These are phyloP conservation scores for Carassius gibelio DNA, from an alignment of 2,113 vertebrate species.

Conservation along the genomic window DNA sequence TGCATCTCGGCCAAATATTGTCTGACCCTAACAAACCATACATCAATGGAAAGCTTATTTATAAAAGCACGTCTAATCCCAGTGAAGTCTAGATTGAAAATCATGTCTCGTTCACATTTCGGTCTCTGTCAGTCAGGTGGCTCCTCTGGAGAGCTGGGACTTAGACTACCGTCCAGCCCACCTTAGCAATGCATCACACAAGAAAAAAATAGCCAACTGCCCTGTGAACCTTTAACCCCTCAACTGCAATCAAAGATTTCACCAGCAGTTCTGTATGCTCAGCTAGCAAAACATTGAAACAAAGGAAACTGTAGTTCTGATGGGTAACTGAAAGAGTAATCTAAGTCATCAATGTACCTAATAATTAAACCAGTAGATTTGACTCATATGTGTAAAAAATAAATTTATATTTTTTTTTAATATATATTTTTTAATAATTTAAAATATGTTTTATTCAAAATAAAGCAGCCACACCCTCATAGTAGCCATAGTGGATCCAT, in stretches of 20 bases:
- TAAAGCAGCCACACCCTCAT: too few relatives aligned
- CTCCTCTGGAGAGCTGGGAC: slow-evolving; percentile 59
- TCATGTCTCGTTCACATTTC: slow-evolving; percentile 52
- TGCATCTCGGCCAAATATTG: too few relatives aligned
- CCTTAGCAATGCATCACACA: neutral
- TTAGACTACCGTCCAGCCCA: slow-evolving; percentile 10
- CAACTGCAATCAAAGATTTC: neutral
- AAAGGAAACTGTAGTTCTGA: neutral
- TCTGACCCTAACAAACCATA: too few relatives aligned
- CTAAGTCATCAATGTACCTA: neutral
- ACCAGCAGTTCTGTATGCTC: too few relatives aligned
- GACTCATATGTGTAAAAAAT: neutral
- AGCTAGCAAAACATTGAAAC: too few relatives aligned
- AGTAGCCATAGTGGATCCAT: too few relatives aligned
- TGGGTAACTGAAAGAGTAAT: neutral
- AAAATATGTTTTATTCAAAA: too few relatives aligned
- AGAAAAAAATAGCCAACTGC: neutral
- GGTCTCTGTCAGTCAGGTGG: slow-evolving; percentile 56
- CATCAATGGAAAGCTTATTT: too few relatives aligned
- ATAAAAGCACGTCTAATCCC: slow-evolving; percentile 25
- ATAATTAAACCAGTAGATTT: neutral
- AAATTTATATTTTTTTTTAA: too few relatives aligned
- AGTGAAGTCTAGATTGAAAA: slow-evolving; percentile 64
- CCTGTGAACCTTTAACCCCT: neutral
- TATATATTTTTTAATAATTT: too few relatives aligned